Evolutionary conservation across 2,888 invertebrate species (phyloP).

Genomic region (Elysia crispata): DNA sequence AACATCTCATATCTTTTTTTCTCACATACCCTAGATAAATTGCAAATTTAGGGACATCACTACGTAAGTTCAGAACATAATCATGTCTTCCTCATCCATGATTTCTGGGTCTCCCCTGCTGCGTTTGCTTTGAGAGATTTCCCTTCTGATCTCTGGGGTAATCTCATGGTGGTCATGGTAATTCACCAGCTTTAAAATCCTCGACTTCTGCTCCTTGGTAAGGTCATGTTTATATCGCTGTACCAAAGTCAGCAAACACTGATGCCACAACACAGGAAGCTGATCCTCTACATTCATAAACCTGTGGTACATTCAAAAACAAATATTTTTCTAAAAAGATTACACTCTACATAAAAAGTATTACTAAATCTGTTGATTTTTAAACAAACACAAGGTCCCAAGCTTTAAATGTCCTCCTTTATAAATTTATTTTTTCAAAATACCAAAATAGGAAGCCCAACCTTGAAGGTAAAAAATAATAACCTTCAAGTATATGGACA

Average conservation of each 20-base stretch:
- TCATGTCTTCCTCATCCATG: constrained; percentile 33
- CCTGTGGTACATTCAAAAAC: constrained; percentile 79
- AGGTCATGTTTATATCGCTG: constrained; percentile 97
- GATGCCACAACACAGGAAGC: constrained; percentile 98
- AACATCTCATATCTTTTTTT: not conserved
- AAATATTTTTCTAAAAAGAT: not conserved
- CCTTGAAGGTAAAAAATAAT: no score
- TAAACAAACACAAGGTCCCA: no score
- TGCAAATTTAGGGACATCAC: not conserved
- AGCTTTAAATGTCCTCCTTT: no score
- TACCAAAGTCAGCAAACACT: constrained; percentile 93
- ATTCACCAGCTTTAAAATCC: constrained; percentile 87
- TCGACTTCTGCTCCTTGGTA: constrained; percentile 93
- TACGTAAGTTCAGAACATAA: not conserved
- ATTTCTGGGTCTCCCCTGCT: constrained; percentile 83
- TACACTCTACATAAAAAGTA: no score
- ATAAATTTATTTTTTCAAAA: no score
- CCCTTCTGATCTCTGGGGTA: constrained; percentile 90
- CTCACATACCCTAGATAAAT: not conserved
- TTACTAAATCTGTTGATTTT: no score
- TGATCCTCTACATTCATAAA: constrained; percentile 89
- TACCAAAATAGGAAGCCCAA: no score
- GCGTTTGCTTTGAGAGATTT: constrained; percentile 86
- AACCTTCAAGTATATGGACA: no score
- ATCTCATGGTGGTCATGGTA: constrained; percentile 84